Evolutionary conservation across 1,140 invertebrate species (phyloP).

Genomic region (Pseudobourletiella spinata): DNA sequence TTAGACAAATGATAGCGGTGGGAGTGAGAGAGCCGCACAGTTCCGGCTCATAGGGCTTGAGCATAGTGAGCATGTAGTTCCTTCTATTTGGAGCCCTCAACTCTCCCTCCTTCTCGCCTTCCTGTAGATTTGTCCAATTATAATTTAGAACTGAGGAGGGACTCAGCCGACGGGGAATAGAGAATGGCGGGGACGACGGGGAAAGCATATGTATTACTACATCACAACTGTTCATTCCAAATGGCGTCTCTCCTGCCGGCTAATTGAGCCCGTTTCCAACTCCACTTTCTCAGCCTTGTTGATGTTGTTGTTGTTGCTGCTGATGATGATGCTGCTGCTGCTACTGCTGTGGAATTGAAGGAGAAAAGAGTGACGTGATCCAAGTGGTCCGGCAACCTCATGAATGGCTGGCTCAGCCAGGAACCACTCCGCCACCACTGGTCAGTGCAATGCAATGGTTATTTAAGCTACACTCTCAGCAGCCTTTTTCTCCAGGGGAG

Average conservation of each 20-base stretch:
- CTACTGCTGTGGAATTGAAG: not conserved
- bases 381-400: too few relatives aligned
- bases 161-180: not conserved
- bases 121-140: not conserved
- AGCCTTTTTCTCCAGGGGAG: too few relatives aligned
- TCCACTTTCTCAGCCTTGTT: not conserved
- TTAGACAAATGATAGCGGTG: conserved; percentile 33
- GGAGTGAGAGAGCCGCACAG: conserved; percentile 18
- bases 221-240: conserved; percentile 31
- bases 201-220: conserved; percentile 20
- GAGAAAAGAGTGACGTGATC: not conserved
- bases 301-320: too few relatives aligned
- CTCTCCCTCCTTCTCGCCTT: not conserved
- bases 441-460: too few relatives aligned
- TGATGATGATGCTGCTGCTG: not conserved
- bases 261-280: conserved; percentile 18
- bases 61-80: conserved; percentile 8
- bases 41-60: conserved; percentile 21
- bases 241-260: conserved; percentile 21
- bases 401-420: too few relatives aligned
- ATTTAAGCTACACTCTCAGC: too few relatives aligned
- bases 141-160: too few relatives aligned
- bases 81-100: conserved; percentile 7
- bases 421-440: too few relatives aligned
- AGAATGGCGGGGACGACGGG: not conserved